Base-by-base conservation (phyloP, 1,140 invertebrate genomes). In the Episyrphus balteatus region DNA sequence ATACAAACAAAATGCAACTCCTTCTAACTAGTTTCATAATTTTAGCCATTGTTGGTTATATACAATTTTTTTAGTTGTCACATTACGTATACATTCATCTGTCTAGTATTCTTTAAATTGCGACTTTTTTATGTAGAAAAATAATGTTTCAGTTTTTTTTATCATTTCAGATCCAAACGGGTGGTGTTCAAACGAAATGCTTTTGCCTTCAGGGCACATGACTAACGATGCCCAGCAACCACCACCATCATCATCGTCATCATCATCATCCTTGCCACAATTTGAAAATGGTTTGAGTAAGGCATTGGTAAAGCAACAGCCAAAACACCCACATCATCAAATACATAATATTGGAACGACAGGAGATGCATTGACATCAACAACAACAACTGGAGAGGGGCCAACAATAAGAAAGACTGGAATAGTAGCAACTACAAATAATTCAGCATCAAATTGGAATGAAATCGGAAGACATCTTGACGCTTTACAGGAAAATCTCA, bases 401-500 rank as follows among this genome's bases (percentile, higher is more conserved):
- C 33, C 58, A 59, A 54, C 53, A 31, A 53, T 47, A 18, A 33
- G 26, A 15, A 42, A 40, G 41, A 55, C 50, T 30, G 44, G 33
- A 41, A 38, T 47, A 49, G 54, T 38, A 44, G 42, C 51, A 45
- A 40, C 45, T 50, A 30, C 60, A 13, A 37, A 40, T 36, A 19
- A 19, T 14, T 15, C 15, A 19, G 39, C 48, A 48, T 59, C 57
- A 58, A 65, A 61, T 65, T 65, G 62, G 62, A 50, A 52, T 40
- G 58, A 65, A 55, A 59, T 65, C 54, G 62, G 61, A 56, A 54
- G 61, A 48, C 61, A 68, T 46, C 57, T 78, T 55, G 73, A 77
- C 51, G 66, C 62, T 46, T 56, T 77, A 31, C 74, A 75, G 50
- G 63, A 68, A 14, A 72, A 70, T 48, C 62, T 78, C 26, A 78